Conservation (phyloP, 2,888 invertebrate genomes). For the Belgica antarctica region DNA sequence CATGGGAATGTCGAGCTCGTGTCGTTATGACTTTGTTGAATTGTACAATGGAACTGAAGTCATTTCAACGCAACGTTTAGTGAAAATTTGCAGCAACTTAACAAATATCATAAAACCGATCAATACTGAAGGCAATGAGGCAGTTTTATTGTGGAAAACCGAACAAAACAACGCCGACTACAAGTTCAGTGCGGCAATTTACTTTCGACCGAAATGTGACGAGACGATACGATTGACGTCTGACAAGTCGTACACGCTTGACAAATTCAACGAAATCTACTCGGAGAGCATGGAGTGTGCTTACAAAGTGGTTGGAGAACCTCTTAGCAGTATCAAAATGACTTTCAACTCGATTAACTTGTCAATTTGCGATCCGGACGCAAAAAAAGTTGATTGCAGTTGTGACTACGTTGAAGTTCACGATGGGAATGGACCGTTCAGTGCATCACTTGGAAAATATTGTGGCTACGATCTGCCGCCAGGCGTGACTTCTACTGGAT, state of each 20-base stretch:
- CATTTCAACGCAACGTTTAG: constrained; percentile 56
- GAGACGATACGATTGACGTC: background rate
- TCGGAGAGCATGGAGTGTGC: constrained; percentile 51
- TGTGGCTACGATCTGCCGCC: constrained; percentile 65
- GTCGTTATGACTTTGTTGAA: constrained; percentile 62
- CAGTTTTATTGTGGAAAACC: constrained; percentile 59
- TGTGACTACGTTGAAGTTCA: constrained; percentile 73
- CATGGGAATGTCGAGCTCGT: constrained; percentile 57
- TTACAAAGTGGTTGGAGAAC: constrained; percentile 46
- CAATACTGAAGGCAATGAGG: constrained; percentile 61
- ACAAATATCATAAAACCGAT: constrained; percentile 58
- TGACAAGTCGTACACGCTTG: constrained; percentile 49
- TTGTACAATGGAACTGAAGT: constrained; percentile 59
- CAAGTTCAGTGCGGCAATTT: constrained; percentile 63
- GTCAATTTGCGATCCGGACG: constrained; percentile 55
- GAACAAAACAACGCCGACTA: constrained; percentile 55
- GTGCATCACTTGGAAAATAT: constrained; percentile 64
- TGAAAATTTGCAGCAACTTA: constrained; percentile 66
- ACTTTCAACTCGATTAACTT: constrained; percentile 60
- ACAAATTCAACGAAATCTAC: constrained; percentile 51
- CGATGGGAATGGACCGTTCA: constrained; percentile 68
- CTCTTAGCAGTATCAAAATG: constrained; percentile 57
- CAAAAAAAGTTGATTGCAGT: constrained; percentile 60
- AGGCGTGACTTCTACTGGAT: constrained; percentile 60
- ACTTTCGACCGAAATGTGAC: constrained; percentile 70